Conservation (phyloP, 1,140 invertebrate genomes). For the Tribolium castaneum region DNA sequence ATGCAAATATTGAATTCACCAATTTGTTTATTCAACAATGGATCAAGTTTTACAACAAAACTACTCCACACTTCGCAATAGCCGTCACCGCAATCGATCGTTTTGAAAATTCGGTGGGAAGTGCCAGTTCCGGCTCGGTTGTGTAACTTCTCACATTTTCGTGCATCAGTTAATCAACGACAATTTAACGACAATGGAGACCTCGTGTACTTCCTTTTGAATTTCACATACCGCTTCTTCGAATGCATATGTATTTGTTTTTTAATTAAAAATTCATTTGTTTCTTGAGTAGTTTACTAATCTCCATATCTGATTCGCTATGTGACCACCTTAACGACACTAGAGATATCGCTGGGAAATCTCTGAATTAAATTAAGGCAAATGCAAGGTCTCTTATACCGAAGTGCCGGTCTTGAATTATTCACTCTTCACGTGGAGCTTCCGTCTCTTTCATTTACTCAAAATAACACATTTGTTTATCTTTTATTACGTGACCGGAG, state of each 20-base stretch:
- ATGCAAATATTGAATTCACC: constrained; percentile 7
- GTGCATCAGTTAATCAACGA: constrained; percentile 35
- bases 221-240: constrained; percentile 41
- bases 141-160: constrained; percentile 42
- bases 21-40: constrained; percentile 12
- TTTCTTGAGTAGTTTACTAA: constrained; percentile 59
- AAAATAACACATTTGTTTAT: constrained; percentile 32
- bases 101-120: neutral
- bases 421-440: constrained; percentile 50
- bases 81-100: neutral
- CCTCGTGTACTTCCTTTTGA: constrained; percentile 39
- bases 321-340: constrained; percentile 61
- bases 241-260: constrained; percentile 59
- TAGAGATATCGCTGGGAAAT: constrained; percentile 59
- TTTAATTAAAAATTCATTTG: constrained; percentile 60
- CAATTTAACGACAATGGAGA: constrained; percentile 41
- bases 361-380: constrained; percentile 60
- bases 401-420: constrained; percentile 55
- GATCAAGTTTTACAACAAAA: neutral
- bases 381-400: constrained; percentile 57
- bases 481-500: constrained; percentile 48
- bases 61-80: neutral
- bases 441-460: constrained; percentile 47
- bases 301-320: constrained; percentile 61
- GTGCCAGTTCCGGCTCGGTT: neutral